Percentiles rank a stretch among this genome's conserved stretches.
Evolutionary conservation across 2,888 invertebrate genomes (phyloP).

Genomic region (Colostygia pectinataria): DNA sequence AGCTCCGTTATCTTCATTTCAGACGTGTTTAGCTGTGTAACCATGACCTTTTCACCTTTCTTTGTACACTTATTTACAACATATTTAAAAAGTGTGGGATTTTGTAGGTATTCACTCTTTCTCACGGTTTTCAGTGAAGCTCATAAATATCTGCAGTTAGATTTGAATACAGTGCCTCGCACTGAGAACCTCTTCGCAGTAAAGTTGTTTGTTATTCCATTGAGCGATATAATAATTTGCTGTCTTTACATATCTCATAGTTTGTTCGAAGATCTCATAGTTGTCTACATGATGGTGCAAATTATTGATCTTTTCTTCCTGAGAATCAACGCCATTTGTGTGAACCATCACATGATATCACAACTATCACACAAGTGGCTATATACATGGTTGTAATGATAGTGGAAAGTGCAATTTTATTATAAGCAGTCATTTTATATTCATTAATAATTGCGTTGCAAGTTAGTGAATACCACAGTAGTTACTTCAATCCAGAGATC

Average conservation of each 20-base stretch:
- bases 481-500: no score
- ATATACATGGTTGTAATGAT: no score
- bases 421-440: no score
- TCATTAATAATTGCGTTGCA: no score
- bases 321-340: no score
- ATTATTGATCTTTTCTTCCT: background rate
- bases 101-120: slow-evolving; percentile 3
- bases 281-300: background rate
- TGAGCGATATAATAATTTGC: background rate
- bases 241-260: background rate
- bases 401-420: no score
- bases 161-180: slow-evolving; percentile 15
- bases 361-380: no score
- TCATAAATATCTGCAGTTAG: slow-evolving; percentile 15
- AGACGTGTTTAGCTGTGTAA: no score
- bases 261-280: no score
- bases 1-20: no score
- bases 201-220: slow-evolving; percentile 12
- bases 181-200: slow-evolving; percentile 15
- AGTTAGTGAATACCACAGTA: no score
- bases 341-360: no score
- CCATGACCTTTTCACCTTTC: background rate
- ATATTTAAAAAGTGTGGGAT: slow-evolving; percentile 11
- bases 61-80: background rate
- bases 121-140: slow-evolving; percentile 17